Evolutionary conservation across 2,113 vertebrate genomes (phyloP).

Genomic region (Hemichromis elongatus): DNA sequence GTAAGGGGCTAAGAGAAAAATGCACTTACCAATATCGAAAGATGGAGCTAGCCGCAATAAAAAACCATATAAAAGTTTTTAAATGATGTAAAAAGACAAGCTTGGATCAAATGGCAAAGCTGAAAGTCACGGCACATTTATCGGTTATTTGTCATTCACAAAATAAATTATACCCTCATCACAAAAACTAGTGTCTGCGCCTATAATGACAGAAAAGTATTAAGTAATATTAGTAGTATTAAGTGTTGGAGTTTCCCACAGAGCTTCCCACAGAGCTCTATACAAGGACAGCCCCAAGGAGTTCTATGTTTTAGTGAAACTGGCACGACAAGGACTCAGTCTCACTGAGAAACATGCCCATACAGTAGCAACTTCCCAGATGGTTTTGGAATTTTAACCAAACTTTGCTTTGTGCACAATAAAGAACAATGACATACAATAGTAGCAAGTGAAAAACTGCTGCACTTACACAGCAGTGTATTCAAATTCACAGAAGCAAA

Average conservation of each 20-base stretch:
- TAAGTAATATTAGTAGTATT: no score
- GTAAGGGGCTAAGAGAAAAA: fast-evolving
- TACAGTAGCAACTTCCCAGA: background rate
- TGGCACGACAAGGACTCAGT: background rate
- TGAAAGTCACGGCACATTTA: background rate
- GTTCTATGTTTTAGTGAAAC: background rate
- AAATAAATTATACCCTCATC: background rate
- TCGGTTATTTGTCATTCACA: background rate
- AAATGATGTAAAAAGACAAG: background rate
- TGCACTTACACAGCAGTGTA: background rate
- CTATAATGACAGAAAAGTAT: background rate
- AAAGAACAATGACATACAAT: background rate
- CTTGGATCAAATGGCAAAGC: background rate
- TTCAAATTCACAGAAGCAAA: background rate
- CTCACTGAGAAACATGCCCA: background rate
- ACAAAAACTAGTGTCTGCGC: background rate
- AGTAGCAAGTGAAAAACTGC: background rate
- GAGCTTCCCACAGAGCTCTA: background rate
- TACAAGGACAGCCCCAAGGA: fast-evolving
- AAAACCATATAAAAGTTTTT: background rate
- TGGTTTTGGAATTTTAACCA: background rate
- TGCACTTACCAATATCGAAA: background rate
- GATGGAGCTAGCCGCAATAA: background rate
- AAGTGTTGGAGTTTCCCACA: background rate
- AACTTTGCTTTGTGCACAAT: background rate